Evolutionary conservation across 2,113 vertebrate species (phyloP), one percentile per base, ranked within the genome.

Genomic region (Phodopus roborovskii): DNA sequence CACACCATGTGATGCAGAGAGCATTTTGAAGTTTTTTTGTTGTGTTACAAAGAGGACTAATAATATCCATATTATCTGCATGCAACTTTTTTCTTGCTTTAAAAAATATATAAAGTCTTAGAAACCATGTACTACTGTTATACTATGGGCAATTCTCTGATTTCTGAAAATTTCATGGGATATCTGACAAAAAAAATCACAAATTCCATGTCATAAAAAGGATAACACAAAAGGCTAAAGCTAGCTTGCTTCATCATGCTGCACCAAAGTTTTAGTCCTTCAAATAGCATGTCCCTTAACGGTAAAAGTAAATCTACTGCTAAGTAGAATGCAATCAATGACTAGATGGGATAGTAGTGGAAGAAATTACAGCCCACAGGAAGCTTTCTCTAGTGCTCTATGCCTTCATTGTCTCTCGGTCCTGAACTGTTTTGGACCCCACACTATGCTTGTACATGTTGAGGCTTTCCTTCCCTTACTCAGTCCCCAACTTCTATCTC

Each of bases 181-280:
- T 96, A 85, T 68, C 24, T 0, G 48, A 86, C 28, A 94, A 91
- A 93, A 91, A 93, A 88, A 94, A 82, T 64, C 19, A 62, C 28
- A 33, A 71, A 39, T 90, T 77, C 50, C 48, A 77, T 92, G 77
- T 70, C 45, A 3, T 20, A 45, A 0, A 71, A 95, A 96, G 95
- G 68, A 48, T 45, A 84, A 97, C 33, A 26, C n/a, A 64, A 95
- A 79, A 96, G 79, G 91, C 24, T 70, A 92, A 85, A 42, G 36
- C 19, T 84, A 33, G 13, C 28, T 95, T 39, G 20, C 15, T 58
- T 50, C 85, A 20, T 64, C 48, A 70, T 26, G 5, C 56, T 86
- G 9, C 22, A 39, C 82, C 28, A 66, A 92, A 70, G 64, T 2
- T 22, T 48, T 77, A 11, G 7, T 2, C 19, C 30, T 79, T 94